Conservation (phyloP, 2,888 invertebrate genomes). For the Agriotes lineatus region DNA sequence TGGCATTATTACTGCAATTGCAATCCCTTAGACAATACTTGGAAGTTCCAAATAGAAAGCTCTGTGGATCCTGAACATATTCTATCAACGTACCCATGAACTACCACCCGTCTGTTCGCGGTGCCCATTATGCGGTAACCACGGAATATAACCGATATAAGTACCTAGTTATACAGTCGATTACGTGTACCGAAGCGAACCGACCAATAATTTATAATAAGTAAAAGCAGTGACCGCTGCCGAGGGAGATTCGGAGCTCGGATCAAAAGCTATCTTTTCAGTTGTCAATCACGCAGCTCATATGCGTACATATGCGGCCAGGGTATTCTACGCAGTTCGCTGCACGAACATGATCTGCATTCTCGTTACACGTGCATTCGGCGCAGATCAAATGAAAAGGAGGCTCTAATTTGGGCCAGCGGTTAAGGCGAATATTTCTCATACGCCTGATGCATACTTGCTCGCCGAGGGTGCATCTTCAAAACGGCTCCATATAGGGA, state of each 20-base stretch:
- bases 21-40: too few species aligned
- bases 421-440: constrained; percentile 12
- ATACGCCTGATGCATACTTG: too few species aligned
- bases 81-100: constrained; percentile 20
- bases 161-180: constrained; percentile 36
- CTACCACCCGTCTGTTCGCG: constrained; percentile 7
- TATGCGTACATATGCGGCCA: constrained; percentile 33
- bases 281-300: constrained; percentile 53
- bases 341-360: constrained; percentile 26
- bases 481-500: too few species aligned
- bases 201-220: constrained; percentile 48
- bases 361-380: constrained; percentile 22
- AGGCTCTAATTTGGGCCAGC: constrained; percentile 14
- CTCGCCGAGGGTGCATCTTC: too few species aligned
- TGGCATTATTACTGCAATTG: too few species aligned
- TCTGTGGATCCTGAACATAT: neutral
- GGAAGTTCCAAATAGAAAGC: neutral
- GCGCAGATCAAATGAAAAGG: constrained; percentile 18
- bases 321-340: constrained; percentile 26
- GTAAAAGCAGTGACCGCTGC: constrained; percentile 45
- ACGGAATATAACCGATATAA: constrained; percentile 6
- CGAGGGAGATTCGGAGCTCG: constrained; percentile 46
- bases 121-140: constrained; percentile 20
- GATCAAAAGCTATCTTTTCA: constrained; percentile 53
- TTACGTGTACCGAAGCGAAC: constrained; percentile 36